Base-by-base conservation (phyloP, 1,140 invertebrate species). In the Achatina immaculata region DNA sequence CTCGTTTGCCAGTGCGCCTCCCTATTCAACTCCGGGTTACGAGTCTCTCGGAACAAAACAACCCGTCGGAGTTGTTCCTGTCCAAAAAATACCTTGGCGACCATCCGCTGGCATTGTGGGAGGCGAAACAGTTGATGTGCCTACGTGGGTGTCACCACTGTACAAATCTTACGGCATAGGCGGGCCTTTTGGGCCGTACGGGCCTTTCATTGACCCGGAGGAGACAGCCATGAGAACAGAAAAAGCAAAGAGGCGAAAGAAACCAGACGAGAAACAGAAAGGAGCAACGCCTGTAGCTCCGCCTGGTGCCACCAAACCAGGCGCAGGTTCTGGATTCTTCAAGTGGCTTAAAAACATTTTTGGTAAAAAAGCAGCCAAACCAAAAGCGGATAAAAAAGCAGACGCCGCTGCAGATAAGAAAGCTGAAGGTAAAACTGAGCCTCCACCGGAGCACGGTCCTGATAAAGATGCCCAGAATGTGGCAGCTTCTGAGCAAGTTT, bases 141-240 rank as follows among this genome's bases (percentile, higher is more conserved):
- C 76, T 0, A 78, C 76, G 0, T 78, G 76, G 76, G 76, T 78
- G 4, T 78, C 76, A 0, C 76, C 76, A 19, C 76, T 78, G 76
- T 78, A 78, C 28, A 66, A 40, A 48, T 19, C 58, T 24, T 78
- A 78, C 42, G 76, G 76, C 36, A 48, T 78, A 4, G 76, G 58
- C 7, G 76, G 76, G 24, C 62, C 58, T 68, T 68, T 66, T 38
- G 76, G 62, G 16, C 76, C 76, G 1, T 21, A 45, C n/a, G 76
- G 62, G 28, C 76, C 76, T 31, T 77, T 77, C n/a, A 9, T 7
- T 28, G 11, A 6, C 24, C 34, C 6, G 24, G 62, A 66, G 2
- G 45, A 3, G 31, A 24, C 24, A 38, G 38, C 19, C 21, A 24
- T 24, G 68, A 38, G 36, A 43, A 24, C 24, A 38, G 38, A 72